Percentiles rank a stretch among this genome's conserved stretches.
Evolutionary conservation across 2,113 vertebrate species (phyloP).

Genomic region (Salvelinus alpinus): DNA sequence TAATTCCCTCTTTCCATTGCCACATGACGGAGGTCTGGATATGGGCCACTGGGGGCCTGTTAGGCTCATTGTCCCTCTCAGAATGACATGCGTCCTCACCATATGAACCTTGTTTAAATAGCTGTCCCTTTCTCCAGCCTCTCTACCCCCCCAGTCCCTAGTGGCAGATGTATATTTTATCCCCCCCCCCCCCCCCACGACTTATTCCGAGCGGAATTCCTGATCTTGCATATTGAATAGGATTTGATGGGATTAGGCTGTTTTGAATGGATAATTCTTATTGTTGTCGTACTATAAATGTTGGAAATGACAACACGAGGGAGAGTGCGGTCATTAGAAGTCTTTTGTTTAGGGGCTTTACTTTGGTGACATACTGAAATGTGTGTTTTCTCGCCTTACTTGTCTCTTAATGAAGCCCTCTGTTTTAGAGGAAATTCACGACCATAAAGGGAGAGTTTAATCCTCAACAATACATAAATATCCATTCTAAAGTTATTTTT

Average conservation of each 20-base stretch:
- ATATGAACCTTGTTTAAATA: slow-evolving; percentile 63
- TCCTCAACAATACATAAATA: no score
- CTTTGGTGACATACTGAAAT: not conserved
- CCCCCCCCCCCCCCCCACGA: slow-evolving; percentile 53
- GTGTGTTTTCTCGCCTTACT: not conserved
- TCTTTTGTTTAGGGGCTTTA: no score
- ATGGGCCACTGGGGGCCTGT: slow-evolving; percentile 81
- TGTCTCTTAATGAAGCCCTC: no score
- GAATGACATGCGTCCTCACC: slow-evolving; percentile 71
- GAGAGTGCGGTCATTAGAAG: not conserved
- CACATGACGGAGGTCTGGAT: slow-evolving; percentile 83
- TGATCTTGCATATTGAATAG: slow-evolving; percentile 45
- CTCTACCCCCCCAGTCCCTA: slow-evolving; percentile 32
- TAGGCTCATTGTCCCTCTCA: slow-evolving; percentile 79
- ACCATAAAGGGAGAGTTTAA: no score
- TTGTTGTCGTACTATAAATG: slow-evolving; percentile 56
- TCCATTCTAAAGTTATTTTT: no score
- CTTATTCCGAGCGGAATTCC: slow-evolving; percentile 46
- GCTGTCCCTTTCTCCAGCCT: slow-evolving; percentile 61
- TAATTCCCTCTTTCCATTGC: slow-evolving; percentile 74
- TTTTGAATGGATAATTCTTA: slow-evolving; percentile 63
- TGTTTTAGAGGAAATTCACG: no score
- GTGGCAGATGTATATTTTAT: slow-evolving; percentile 82
- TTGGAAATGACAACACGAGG: slow-evolving; percentile 21
- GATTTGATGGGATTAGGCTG: slow-evolving; percentile 65